These are phyloP conservation scores for Serrognathus titanus DNA, from an alignment of 2,888 invertebrate species.

Conservation along the genomic window DNA sequence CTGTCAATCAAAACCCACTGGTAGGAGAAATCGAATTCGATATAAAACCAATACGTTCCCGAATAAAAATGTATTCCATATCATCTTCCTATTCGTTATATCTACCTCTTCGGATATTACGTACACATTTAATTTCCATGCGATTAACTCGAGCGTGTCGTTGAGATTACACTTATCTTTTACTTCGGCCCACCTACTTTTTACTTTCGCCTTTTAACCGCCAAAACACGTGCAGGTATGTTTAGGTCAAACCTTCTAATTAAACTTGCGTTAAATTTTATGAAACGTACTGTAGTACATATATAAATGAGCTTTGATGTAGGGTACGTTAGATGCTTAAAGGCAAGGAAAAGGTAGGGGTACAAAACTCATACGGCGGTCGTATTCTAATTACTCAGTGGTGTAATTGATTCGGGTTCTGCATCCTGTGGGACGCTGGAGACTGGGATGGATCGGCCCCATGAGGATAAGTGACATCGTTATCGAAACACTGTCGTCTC, in stretches of 20 bases:
- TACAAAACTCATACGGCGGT: slow-evolving; percentile 8
- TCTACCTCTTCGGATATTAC: slow-evolving; percentile 42
- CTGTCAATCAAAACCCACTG: slow-evolving; percentile 40
- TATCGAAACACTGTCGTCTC: slow-evolving; percentile 26
- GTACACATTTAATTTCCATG: slow-evolving; percentile 44
- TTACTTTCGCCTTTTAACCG: too few relatives aligned
- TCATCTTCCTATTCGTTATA: slow-evolving; percentile 34
- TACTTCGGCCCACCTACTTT: too few relatives aligned
- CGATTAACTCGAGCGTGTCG: slow-evolving; percentile 35
- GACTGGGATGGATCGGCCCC: slow-evolving; percentile 34
- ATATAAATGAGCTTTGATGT: too few relatives aligned
- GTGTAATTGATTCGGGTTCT: slow-evolving; percentile 35
- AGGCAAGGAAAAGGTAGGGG: too few relatives aligned
- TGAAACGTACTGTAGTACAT: too few relatives aligned
- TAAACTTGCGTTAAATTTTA: too few relatives aligned
- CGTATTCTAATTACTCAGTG: slow-evolving; percentile 35
- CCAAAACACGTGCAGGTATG: too few relatives aligned
- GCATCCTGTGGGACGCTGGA: slow-evolving; percentile 28
- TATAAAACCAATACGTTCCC: slow-evolving; percentile 33
- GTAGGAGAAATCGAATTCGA: slow-evolving; percentile 39
- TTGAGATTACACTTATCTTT: too few relatives aligned
- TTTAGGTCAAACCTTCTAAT: too few relatives aligned
- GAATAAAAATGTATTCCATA: slow-evolving; percentile 39
- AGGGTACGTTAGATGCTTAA: too few relatives aligned
- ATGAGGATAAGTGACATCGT: slow-evolving; percentile 32